A percentile compares a stretch with the other conserved stretches of the same genome.
Conservation (phyloP, 2,888 invertebrate genomes). For the Pristionchus arcanus region DNA sequence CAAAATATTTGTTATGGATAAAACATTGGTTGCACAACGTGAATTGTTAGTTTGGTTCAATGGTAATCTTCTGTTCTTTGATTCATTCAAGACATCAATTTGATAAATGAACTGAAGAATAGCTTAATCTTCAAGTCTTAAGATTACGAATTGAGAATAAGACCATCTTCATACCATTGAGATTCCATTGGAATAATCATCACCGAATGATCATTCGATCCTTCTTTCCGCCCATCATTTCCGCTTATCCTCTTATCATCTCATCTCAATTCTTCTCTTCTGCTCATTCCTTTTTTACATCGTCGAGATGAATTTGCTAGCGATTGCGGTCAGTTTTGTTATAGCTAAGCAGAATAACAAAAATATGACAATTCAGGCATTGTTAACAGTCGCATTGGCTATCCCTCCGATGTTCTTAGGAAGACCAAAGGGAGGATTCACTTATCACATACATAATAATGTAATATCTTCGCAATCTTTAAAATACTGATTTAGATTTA, state of each 20-base stretch:
- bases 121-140: too few relatives aligned
- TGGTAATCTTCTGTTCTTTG: too few relatives aligned
- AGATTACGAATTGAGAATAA: too few relatives aligned
- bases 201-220: background rate
- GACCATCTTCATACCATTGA: too few relatives aligned
- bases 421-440: constrained; percentile 28
- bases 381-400: background rate
- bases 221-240: background rate
- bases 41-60: too few relatives aligned
- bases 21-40: too few relatives aligned
- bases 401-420: background rate
- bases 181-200: background rate
- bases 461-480: background rate
- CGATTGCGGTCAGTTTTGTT: background rate
- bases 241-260: background rate
- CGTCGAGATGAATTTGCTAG: background rate
- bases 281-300: background rate
- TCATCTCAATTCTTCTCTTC: background rate
- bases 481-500: background rate
- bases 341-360: background rate
- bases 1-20: too few relatives aligned
- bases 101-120: too few relatives aligned
- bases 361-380: background rate
- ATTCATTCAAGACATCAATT: too few relatives aligned
- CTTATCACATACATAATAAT: background rate